Evolutionary conservation across 2,888 invertebrate species (phyloP), one percentile per base, ranked within the genome.

Genomic region (Hyposoter didymator): DNA sequence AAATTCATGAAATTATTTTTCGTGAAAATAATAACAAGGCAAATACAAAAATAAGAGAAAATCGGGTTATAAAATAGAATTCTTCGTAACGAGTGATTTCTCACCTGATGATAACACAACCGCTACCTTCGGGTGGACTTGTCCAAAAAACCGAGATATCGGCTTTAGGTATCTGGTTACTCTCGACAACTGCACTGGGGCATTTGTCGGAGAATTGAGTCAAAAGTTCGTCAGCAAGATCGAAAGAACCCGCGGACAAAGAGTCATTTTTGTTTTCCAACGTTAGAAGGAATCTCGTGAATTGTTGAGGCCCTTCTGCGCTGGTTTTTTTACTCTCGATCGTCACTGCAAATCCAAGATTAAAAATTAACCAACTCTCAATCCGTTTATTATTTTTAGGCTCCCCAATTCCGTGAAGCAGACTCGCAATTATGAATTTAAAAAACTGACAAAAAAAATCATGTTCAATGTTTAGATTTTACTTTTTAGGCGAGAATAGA

Each of bases 131-230:
- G 17, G 96, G 95, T 0, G 99, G 99, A 17, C 99, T 98, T 70
- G 96, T 97, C 99, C 99, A 99, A 95, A 97, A 96, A 86, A 98
- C 97, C 92, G 97, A 97, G 10, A 98, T 96, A 92, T 97, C 97
- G 0, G 97, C 96, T 94, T 98, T 98, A 10, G 96, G 96, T 78
- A 97, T 94, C 90, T 97, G 96, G 86, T 97, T 97, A 0, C 96
- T 96, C 92, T 98, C 98, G 0, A 96, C 95, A 2, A 99, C 96
- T 0, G 98, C 97, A 92, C 98, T 98, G 39, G 97, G 96, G 94
- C 99, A 99, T 88, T 96, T 96, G 87, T 97, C 97, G 88, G 97
- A 96, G 93, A 98, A 98, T 90, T 94, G 95, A 32, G 95, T 95
- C 64, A 96, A 94, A 12, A 95, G 95, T 89, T 96, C 96, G 92